Evolutionary conservation across 2,888 invertebrate genomes (phyloP).

Genomic region (Eupelmus urozonus): DNA sequence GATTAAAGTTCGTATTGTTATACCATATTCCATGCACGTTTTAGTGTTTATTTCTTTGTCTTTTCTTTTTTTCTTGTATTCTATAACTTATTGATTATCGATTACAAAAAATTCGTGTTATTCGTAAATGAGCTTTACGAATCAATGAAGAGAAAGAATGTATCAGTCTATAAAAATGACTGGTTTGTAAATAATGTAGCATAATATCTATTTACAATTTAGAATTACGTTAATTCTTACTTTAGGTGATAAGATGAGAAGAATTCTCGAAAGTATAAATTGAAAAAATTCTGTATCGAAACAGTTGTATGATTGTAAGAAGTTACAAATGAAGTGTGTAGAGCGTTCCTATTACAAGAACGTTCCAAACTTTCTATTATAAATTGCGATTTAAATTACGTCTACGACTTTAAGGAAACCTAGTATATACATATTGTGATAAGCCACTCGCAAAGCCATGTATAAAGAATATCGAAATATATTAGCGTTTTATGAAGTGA

Average conservation of each 20-base stretch:
- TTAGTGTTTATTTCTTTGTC: constrained; percentile 50
- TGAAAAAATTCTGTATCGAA: constrained; percentile 31
- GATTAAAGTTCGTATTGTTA: constrained; percentile 48
- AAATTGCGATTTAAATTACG: constrained; percentile 43
- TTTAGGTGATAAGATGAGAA: constrained; percentile 47
- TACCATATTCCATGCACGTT: constrained; percentile 55
- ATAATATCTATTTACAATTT: constrained; percentile 66
- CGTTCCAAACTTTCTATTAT: constrained; percentile 50
- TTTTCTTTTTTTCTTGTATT: constrained; percentile 48
- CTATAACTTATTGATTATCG: constrained; percentile 51
- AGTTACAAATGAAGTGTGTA: constrained; percentile 35
- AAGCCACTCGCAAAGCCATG: constrained; percentile 68
- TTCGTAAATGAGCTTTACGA: constrained; percentile 31
- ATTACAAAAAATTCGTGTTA: constrained; percentile 18
- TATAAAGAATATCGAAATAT: constrained; percentile 65
- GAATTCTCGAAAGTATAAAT: constrained; percentile 54
- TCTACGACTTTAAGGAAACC: constrained; percentile 58
- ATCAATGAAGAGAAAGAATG: constrained; percentile 11
- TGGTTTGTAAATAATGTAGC: constrained; percentile 68
- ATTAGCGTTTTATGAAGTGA: constrained; percentile 58
- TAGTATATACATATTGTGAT: constrained; percentile 70
- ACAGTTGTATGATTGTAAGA: constrained; percentile 42
- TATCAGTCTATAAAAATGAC: constrained; percentile 14
- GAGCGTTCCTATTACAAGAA: constrained; percentile 41
- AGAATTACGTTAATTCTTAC: constrained; percentile 61